A percentile compares a stretch with the other conserved stretches of the same genome.
Conservation (phyloP, 64 coral and sea anemone genomes). For the Montipora cactus region DNA sequence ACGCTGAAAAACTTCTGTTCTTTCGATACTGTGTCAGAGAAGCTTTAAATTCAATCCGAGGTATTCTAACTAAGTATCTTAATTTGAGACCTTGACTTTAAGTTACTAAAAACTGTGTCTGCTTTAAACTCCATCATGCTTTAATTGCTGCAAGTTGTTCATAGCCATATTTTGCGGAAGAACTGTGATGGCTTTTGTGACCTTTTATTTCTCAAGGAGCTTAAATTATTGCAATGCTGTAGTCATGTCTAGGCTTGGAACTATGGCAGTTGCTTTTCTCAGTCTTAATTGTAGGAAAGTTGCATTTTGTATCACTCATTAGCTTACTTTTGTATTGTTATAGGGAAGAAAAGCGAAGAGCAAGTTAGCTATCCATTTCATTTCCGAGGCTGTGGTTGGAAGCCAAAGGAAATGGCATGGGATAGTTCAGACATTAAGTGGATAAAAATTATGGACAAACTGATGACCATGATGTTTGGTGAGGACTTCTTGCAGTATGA, state of each 20-base stretch:
- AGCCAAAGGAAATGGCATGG: slow-evolving; percentile 36
- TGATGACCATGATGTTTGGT: slow-evolving; percentile 59
- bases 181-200: no score
- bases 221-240: no score
- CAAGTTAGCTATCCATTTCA: slow-evolving; percentile 14
- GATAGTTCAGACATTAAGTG: slow-evolving; percentile 21
- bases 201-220: no score
- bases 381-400: slow-evolving; percentile 67
- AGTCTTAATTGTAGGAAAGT: background rate
- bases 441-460: slow-evolving; percentile 61
- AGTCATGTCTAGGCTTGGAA: no score
- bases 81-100: no score
- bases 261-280: no score
- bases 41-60: slow-evolving; percentile 17
- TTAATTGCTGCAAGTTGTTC: background rate
- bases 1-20: slow-evolving; percentile 50
- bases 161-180: background rate
- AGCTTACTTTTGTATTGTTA: background rate
- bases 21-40: slow-evolving; percentile 40
- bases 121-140: background rate
- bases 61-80: background rate
- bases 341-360: slow-evolving; percentile 4
- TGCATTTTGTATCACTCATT: background rate
- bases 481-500: slow-evolving; percentile 54
- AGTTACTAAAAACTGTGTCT: background rate